phyloP scores from a whole-genome alignment of 2,888 invertebrate species.

The Sphaeridia pumilis region DNA sequence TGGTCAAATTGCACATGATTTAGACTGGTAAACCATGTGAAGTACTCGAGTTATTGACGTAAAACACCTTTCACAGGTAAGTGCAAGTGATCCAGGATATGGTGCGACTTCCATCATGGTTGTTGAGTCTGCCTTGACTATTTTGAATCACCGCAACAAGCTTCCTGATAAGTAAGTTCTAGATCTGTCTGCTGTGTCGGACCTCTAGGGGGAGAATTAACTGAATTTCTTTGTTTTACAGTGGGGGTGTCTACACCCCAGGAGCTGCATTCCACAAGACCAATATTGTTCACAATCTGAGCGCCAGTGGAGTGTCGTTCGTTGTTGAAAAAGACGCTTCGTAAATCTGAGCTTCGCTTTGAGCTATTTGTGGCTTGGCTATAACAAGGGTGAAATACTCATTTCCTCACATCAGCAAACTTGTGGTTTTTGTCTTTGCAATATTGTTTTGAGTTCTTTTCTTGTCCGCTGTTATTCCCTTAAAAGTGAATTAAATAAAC shows the following conservation, averaged over 20 bases:
- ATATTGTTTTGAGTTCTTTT: too few relatives aligned
- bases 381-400: too few relatives aligned
- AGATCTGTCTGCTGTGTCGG: background rate
- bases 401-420: too few relatives aligned
- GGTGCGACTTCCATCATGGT: slow-evolving; percentile 64
- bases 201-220: background rate
- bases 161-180: slow-evolving; percentile 57
- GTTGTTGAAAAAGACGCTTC: slow-evolving; percentile 43
- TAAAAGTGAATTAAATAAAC: too few relatives aligned
- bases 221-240: slow-evolving; percentile 41
- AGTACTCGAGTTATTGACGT: background rate
- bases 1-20: background rate
- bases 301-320: slow-evolving; percentile 59
- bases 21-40: background rate
- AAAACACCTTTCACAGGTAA: slow-evolving; percentile 40
- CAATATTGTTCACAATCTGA: slow-evolving; percentile 58
- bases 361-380: too few relatives aligned
- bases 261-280: slow-evolving; percentile 77
- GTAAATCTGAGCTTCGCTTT: background rate
- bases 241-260: slow-evolving; percentile 78
- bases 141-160: slow-evolving; percentile 61
- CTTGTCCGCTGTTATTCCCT: too few relatives aligned
- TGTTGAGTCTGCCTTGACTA: slow-evolving; percentile 58
- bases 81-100: slow-evolving; percentile 65
- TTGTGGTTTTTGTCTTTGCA: too few relatives aligned